A percentile compares a stretch with the other conserved stretches of the same genome.
Conservation (phyloP, 2,888 invertebrate species). For the Tinea trinotella region DNA sequence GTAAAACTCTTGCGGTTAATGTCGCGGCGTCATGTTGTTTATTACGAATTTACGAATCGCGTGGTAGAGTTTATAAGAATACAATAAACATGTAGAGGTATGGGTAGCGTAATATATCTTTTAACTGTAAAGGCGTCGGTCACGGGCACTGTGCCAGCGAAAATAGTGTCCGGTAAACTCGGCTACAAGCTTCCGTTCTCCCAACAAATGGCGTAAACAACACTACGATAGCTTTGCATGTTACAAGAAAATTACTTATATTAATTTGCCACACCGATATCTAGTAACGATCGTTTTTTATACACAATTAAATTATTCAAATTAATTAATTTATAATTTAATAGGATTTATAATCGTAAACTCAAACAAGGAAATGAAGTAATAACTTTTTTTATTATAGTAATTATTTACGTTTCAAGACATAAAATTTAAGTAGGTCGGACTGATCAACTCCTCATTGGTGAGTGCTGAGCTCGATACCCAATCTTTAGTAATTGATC, state of each 20-base stretch:
- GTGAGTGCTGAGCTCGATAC: slow-evolving; percentile 25
- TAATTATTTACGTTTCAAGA: not conserved
- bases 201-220: slow-evolving; percentile 9
- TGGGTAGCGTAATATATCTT: slow-evolving; percentile 25
- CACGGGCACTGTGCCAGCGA: slow-evolving; percentile 59
- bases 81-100: not conserved
- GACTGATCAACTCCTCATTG: slow-evolving; percentile 39
- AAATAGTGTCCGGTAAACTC: slow-evolving; percentile 31
- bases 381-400: slow-evolving; percentile 12
- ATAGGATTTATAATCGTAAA: not conserved
- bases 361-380: not conserved
- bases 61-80: not conserved
- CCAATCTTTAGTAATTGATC: slow-evolving; percentile 32
- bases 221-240: not conserved
- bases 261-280: not conserved
- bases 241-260: not conserved
- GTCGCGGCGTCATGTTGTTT: not conserved
- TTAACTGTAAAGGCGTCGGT: slow-evolving; percentile 35
- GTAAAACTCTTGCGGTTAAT: not conserved
- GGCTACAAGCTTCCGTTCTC: slow-evolving; percentile 28
- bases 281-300: not conserved
- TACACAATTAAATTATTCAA: not conserved
- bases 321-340: not conserved
- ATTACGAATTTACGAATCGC: not conserved
- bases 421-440: slow-evolving; percentile 33